phyloP scores from a whole-genome alignment of 2,888 invertebrate genomes.

The Eupithecia subumbrata region DNA sequence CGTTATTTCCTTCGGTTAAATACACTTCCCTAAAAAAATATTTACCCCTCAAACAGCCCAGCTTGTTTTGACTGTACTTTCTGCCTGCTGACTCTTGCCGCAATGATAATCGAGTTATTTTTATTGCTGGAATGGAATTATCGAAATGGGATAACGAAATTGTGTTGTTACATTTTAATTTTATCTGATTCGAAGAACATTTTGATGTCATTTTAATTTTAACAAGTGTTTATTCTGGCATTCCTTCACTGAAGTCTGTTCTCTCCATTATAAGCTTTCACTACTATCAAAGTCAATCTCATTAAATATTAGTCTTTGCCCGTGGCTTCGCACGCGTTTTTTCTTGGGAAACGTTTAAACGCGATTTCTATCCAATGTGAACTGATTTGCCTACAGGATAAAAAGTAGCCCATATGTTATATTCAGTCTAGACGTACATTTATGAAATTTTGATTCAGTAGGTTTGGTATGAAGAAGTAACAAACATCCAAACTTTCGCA shows the following conservation, averaged over 20 bases:
- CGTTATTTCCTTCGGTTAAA: slow-evolving; percentile 75
- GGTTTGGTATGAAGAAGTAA: too few relatives aligned
- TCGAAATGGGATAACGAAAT: slow-evolving; percentile 4
- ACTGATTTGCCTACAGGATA: too few relatives aligned
- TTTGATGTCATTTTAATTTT: neutral
- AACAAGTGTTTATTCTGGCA: neutral
- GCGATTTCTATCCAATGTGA: too few relatives aligned
- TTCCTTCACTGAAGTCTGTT: neutral
- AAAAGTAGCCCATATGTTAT: too few relatives aligned
- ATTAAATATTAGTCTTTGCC: too few relatives aligned
- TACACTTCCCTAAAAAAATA: slow-evolving; percentile 72
- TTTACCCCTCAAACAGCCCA: slow-evolving; percentile 62
- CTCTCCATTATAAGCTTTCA: neutral
- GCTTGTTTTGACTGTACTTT: slow-evolving; percentile 56
- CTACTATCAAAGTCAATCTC: neutral
- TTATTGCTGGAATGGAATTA: slow-evolving; percentile 20
- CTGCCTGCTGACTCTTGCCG: slow-evolving; percentile 33
- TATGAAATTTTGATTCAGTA: too few relatives aligned
- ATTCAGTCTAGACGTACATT: too few relatives aligned
- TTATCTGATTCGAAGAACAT: neutral
- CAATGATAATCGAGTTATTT: slow-evolving; percentile 41
- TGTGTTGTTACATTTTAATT: neutral
- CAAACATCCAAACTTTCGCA: too few relatives aligned
- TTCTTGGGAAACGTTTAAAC: too few relatives aligned
- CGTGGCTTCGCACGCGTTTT: too few relatives aligned